These are phyloP conservation scores for Oreochromis aureus DNA, from an alignment of 2,113 vertebrate genomes.

Conservation along the genomic window DNA sequence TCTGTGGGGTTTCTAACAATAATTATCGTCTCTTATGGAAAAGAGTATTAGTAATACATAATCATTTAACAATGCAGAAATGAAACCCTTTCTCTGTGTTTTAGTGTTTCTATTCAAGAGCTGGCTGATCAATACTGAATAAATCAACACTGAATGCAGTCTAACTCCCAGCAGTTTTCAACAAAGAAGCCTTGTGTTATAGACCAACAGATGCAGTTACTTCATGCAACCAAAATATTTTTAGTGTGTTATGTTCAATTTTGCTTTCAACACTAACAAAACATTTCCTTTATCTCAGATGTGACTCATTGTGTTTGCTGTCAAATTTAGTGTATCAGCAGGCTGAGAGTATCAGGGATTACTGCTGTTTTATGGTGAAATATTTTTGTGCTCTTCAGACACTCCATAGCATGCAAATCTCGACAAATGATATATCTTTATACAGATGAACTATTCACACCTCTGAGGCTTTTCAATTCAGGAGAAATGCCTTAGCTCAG, in stretches of 20 bases:
- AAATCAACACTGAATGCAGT: conserved; percentile 2
- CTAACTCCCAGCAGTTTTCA: neutral
- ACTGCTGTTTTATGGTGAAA: neutral
- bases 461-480: conserved; percentile 37
- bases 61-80: neutral
- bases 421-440: conserved; percentile 32
- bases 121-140: conserved; percentile 15
- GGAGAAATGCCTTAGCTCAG: conserved; percentile 48
- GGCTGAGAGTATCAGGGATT: neutral
- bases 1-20: neutral
- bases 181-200: conserved; percentile 14
- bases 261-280: neutral
- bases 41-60: neutral
- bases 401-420: conserved; percentile 39
- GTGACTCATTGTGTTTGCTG: neutral
- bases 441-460: conserved; percentile 47
- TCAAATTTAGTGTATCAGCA: neutral
- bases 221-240: neutral
- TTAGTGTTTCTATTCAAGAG: neutral
- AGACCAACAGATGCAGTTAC: neutral
- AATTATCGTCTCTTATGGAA: neutral
- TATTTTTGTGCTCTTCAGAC: neutral
- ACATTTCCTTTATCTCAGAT: neutral
- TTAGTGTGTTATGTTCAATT: neutral
- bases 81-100: neutral